Conservation (phyloP, 2,113 vertebrate genomes). For the Tetrao urogallus region DNA sequence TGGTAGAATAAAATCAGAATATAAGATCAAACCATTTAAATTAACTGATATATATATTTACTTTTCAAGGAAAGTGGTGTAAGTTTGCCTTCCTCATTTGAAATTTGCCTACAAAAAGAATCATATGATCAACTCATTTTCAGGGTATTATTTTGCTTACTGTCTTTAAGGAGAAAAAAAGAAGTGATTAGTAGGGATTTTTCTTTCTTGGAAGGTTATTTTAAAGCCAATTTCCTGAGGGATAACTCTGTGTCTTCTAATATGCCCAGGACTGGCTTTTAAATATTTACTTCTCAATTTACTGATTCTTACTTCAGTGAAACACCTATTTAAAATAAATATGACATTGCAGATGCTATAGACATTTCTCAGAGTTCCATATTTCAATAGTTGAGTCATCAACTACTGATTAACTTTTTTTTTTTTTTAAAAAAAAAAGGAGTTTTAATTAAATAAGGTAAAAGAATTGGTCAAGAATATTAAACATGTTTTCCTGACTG, state of each 20-base stretch:
- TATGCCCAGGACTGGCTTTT: accelerated
- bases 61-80: not conserved
- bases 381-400: not conserved
- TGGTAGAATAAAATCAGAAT: not conserved
- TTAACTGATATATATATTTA: not conserved
- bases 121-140: not conserved
- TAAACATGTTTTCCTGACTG: not conserved
- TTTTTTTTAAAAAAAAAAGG: not conserved
- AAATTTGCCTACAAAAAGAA: not conserved
- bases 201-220: not conserved
- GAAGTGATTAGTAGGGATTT: not conserved
- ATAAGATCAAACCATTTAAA: not conserved
- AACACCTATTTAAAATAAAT: not conserved
- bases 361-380: not conserved
- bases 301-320: not conserved
- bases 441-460: not conserved
- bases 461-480: not conserved
- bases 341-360: not conserved
- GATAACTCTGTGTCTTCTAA: not conserved
- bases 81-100: not conserved
- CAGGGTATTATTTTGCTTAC: not conserved
- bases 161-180: not conserved
- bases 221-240: not conserved
- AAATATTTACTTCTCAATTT: not conserved
- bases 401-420: not conserved